Base-by-base conservation (phyloP, 2,888 invertebrate species). In the Lordiphosa andalusiaca region DNA sequence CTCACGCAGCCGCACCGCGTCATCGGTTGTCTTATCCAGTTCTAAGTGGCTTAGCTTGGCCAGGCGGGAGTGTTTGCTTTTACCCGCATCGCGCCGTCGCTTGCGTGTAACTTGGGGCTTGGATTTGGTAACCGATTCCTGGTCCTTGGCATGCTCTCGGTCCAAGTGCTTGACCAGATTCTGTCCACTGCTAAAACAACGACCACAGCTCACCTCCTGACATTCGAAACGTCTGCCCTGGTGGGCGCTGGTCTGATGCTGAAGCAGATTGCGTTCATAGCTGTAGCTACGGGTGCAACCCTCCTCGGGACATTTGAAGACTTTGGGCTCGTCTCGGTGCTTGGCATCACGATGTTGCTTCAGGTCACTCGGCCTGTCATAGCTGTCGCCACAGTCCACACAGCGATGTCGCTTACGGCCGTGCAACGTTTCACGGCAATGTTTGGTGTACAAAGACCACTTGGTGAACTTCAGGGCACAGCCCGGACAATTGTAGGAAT, bases 171-270 rank as follows among this genome's bases (percentile, higher is more conserved):
- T 86, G 21, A 67, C 51, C 1, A 87, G 59, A 64, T 87, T 87
- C 48, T 87, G 87, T 4, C 67, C 67, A 51, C 86, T 87, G 59
- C 86, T 86, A 21, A 87, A 87, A 23, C 67, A 68, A 2, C 78
- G 69, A 3, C 61, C 53, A 51, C 89, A 89, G 4, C 68, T 71
- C 1, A 68, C 47, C 2, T 90, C 71, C 7, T 77, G 74, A 70
- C 92, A 92, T 40, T 89, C 85, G 78, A 91, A 91, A 38, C 86
- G 91, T 4, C 90, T 71, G 2, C 90, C 90, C 13, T 90, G 80
- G 74, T 93, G 93, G 35, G 88, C 90, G 2, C 87, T 87, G 53
- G 88, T 70, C 54, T 92, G 89, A 67, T 93, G 93, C 53, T 91
- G 90, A 2, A 89, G 90, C 16, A 93, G 88, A 88, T 92, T 93